Base-by-base conservation (phyloP, 1,140 invertebrate genomes). In the Lanistes nyassanus region DNA sequence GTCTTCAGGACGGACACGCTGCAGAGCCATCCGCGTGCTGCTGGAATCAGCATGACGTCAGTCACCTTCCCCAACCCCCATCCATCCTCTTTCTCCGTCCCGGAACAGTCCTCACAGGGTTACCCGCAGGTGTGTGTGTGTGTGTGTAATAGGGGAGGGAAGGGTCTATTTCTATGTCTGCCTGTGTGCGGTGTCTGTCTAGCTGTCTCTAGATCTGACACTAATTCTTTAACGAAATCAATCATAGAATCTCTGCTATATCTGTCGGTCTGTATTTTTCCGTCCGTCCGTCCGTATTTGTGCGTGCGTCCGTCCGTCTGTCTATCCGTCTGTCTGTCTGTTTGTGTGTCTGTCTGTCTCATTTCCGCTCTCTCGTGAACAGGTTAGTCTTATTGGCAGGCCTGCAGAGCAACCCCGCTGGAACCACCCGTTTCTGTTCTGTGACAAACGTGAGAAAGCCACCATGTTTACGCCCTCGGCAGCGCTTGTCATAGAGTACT, bases 381-480 rank as follows among this genome's bases (percentile, higher is more conserved):
- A 84, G 83, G 77, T 85, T 62, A 85, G 82, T 62, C 65, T 84
- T 31, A 81, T 81, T n/a, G 83, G 84, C 13, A 68, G 76, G 37
- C 83, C 85, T 21, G 84, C 84, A 16, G 79, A 79, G 16, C 82
- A 82, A 68, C 85, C 85, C 6, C 56, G 55, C 4, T 86, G 85
- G 85, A 82, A 85, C 64, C 85, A 86, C 72, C 83, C 83, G 16
- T 86, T 76, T 65, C 74, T 86, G 64, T 86, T 86, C 75, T 81
- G 79, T 79, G 81, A 85, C 29, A 77, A 79, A 29, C 80, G 82
- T 39, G 85, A 86, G 53, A 84, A 82, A 42, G 85, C 84, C 31
- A 86, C 85, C 0, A 73, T 86, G 73, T 86, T 85, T 74, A 86
- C 84, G 26, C 82, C 84, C 16, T 75, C 76, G 60, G 84, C 84